phyloP scores from a whole-genome alignment of 2,888 invertebrate genomes.

The Pachycephus smyrnensis region DNA sequence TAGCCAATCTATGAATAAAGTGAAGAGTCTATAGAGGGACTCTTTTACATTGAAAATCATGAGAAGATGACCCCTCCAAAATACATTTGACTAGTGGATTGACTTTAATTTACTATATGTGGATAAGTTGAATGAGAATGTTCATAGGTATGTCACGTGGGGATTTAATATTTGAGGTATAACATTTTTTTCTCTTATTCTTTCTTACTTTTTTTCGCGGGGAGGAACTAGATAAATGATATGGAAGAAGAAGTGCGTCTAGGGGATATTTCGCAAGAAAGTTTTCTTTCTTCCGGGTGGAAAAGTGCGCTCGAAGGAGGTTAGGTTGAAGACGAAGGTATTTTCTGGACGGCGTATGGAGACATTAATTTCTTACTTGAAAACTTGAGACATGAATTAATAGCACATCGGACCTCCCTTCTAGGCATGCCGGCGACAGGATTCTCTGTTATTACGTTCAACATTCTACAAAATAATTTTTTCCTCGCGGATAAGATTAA shows the following conservation, averaged over 20 bases:
- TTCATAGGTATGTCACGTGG: not conserved
- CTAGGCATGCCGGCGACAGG: conserved; percentile 51
- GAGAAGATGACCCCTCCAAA: not conserved
- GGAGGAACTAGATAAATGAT: not conserved
- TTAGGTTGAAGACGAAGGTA: not conserved
- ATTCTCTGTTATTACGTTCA: conserved; percentile 56
- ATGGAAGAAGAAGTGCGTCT: not conserved
- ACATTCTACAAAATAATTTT: conserved; percentile 59
- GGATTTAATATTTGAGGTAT: not conserved
- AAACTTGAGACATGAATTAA: conserved; percentile 54
- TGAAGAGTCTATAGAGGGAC: not conserved
- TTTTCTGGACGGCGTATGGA: conserved; percentile 37
- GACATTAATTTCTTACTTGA: conserved; percentile 50
- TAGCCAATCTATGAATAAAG: not conserved
- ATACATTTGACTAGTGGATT: not conserved
- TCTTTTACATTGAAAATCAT: not conserved
- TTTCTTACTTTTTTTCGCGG: not conserved
- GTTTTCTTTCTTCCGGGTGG: not conserved
- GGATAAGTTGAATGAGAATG: not conserved
- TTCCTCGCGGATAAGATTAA: conserved; percentile 55
- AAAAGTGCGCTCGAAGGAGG: not conserved
- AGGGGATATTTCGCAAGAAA: not conserved
- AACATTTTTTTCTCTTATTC: not conserved
- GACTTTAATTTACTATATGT: not conserved
- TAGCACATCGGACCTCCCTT: conserved; percentile 46